These are phyloP conservation scores for Frankliniella intonsa DNA, from an alignment of 2,888 invertebrate species.

Conservation along the genomic window DNA sequence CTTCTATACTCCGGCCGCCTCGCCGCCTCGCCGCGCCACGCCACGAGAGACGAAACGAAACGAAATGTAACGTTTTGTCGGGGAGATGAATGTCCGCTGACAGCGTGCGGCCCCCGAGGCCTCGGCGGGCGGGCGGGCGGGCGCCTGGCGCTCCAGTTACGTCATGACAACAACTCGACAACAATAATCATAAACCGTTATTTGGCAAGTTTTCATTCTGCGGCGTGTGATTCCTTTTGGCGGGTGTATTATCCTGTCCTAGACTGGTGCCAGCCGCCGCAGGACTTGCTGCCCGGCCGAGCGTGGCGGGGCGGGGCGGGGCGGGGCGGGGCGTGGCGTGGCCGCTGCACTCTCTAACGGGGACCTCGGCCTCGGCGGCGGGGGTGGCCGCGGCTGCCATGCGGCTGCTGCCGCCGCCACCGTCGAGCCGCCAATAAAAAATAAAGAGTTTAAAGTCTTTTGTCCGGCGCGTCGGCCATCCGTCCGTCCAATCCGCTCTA, in stretches of 20 bases:
- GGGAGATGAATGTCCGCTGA: neutral
- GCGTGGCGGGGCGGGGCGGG: no score
- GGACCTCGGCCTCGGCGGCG: no score
- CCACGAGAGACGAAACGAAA: neutral
- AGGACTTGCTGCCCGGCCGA: no score
- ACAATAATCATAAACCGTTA: neutral
- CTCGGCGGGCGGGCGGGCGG: no score
- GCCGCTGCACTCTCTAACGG: no score
- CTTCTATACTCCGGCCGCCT: no score
- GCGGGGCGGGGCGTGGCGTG: no score
- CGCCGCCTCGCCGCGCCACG: neutral
- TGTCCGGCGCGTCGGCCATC: constrained; percentile 35
- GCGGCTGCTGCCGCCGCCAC: constrained; percentile 27
- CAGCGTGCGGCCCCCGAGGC: neutral
- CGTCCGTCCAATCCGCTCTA: constrained; percentile 35
- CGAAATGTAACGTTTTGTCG: neutral
- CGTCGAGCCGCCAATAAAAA: constrained; percentile 26
- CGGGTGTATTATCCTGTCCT: no score
- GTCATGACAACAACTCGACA: neutral
- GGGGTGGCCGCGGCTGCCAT: no score
- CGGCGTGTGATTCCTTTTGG: neutral
- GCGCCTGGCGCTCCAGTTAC: neutral
- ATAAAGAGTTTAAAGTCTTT: neutral
- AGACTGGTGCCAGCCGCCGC: no score
- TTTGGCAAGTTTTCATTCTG: neutral